Conservation (phyloP, 2,113 vertebrate genomes). For the Forbesichthys papilliferus region DNA sequence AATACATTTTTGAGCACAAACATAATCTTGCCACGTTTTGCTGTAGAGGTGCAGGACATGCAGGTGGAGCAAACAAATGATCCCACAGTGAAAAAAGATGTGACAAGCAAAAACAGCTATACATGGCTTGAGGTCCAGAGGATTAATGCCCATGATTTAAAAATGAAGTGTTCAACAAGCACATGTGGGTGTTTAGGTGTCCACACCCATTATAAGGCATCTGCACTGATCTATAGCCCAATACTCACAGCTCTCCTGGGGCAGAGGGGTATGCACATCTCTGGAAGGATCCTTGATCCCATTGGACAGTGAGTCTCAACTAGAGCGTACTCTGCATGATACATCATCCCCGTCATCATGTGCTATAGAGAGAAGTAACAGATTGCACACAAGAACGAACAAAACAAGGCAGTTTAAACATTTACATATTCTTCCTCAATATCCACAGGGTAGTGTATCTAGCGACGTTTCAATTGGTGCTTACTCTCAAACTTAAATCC, state of each 20-base stretch:
- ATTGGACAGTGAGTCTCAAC: conserved; percentile 27
- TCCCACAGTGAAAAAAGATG: too few species aligned
- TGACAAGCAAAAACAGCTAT: too few species aligned
- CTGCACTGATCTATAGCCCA: neutral
- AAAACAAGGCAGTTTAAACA: neutral
- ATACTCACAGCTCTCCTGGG: conserved; percentile 37
- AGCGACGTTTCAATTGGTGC: neutral
- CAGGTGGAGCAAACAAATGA: too few species aligned
- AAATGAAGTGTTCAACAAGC: neutral
- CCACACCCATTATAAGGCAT: neutral
- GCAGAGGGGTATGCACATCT: conserved; percentile 25
- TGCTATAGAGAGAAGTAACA: conserved; percentile 4
- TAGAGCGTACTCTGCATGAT: neutral
- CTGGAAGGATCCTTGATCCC: neutral
- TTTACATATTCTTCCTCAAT: too few species aligned
- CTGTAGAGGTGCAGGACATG: too few species aligned
- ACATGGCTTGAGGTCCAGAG: neutral
- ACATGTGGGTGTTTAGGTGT: neutral
- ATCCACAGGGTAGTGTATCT: too few species aligned
- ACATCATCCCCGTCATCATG: neutral
- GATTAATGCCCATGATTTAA: too few species aligned
- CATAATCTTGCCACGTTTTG: too few species aligned
- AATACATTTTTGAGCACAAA: too few species aligned
- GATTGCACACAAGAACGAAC: neutral
- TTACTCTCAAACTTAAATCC: neutral